Percentiles rank a stretch among this genome's conserved stretches.
These are phyloP conservation scores for Amblyteles armatorius DNA, from an alignment of 2,888 invertebrate species.

Conservation along the genomic window DNA sequence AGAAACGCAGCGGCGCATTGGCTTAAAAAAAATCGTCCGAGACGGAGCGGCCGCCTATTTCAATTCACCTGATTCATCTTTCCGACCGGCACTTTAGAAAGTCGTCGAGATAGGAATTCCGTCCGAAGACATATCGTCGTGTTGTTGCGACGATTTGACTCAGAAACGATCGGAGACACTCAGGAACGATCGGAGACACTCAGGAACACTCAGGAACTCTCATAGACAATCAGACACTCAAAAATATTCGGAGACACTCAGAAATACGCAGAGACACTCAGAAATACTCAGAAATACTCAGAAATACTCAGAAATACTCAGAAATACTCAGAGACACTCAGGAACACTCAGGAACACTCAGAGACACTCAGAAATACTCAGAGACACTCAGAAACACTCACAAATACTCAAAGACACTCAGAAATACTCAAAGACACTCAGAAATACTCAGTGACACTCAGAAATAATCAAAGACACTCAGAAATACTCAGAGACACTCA, in stretches of 20 bases:
- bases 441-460: too few species aligned
- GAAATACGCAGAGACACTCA: neutral
- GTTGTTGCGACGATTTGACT: neutral
- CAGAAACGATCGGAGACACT: neutral
- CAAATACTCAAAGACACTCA: too few species aligned
- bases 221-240: too few species aligned
- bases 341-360: neutral
- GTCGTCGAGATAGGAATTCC: neutral
- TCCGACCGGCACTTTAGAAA: neutral
- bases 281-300: neutral
- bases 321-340: neutral
- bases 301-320: neutral
- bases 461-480: neutral
- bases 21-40: neutral
- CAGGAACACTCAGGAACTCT: neutral
- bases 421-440: too few species aligned
- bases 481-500: neutral
- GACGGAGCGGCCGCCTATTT: slow-evolving; percentile 10
- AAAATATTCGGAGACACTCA: neutral
- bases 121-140: neutral
- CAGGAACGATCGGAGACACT: neutral
- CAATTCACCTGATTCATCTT: slow-evolving; percentile 18
- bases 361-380: neutral
- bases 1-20: slow-evolving; percentile 17
- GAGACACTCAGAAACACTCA: too few species aligned